Base-by-base conservation (phyloP, 1,140 invertebrate genomes). In the Alviniconcha marisindica region DNA sequence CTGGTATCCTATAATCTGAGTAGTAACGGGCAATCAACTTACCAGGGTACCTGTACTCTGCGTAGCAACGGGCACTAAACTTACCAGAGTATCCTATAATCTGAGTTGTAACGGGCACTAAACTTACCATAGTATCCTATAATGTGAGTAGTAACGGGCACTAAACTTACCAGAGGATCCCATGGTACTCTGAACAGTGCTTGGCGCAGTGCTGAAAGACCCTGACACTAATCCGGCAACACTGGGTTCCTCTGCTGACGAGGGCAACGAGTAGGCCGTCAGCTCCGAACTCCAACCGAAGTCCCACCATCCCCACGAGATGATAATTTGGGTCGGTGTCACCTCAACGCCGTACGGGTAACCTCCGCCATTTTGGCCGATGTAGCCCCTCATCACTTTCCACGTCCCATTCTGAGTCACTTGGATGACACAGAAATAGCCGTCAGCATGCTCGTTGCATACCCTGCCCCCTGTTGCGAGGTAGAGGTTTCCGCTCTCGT, bases 211-310 rank as follows among this genome's bases (percentile, higher is more conserved):
- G n/a, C 56, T 24, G 56, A 18, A n/a, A 5, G 56, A n/a, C 56
- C 14, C 56, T 18, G 56, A 60, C 56, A 24, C n/a, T 18, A 2
- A 28, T 33, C 12, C 5, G 3, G 0, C 63, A 33, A 12, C 12
- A 33, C 7, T 66, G 28, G 63, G 36, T 31, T 66, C 63, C 21
- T 42, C 69, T 15, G 24, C 18, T 18, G 14, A 33, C 15, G 33
- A 18, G 40, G 69, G 69, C 69, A 71, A 33, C 18, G 69, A 71
- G 36, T 71, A 71, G 36, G 36, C 10, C 33, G 69, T 40, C 69
- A 71, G 14, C 36, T 71, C 69, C 21, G 69, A 71, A 15, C 2
- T 10, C 69, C 33, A 38, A 2, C 15, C 5, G 12, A 3, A 15
- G 36, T 4, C 12, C 69, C 36, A 71, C 33, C 18, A 21, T 3